phyloP scores from a whole-genome alignment of 2,888 invertebrate species.

The Pyrgus malvae region DNA sequence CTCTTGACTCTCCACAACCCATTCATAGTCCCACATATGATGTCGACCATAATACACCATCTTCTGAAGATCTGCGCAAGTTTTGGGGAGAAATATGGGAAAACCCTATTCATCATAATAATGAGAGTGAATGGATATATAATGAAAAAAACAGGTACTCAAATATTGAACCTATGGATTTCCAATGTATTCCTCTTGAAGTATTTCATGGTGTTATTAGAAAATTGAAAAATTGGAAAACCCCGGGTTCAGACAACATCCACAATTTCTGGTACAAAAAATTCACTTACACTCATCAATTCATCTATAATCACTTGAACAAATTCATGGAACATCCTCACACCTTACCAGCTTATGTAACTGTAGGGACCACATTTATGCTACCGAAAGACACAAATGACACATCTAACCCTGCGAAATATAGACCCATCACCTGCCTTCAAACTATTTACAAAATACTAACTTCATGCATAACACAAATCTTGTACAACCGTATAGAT shows the following conservation, averaged over 20 bases:
- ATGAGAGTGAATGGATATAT: not conserved
- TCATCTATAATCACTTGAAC: conserved; percentile 2
- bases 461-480: conserved; percentile 31
- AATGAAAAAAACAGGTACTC: not conserved
- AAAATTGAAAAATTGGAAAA: conserved; percentile 7
- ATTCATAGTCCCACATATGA: too few species aligned
- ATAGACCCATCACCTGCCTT: conserved; percentile 39
- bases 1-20: too few species aligned
- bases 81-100: not conserved
- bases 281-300: conserved; percentile 1
- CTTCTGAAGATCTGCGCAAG: not conserved
- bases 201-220: not conserved
- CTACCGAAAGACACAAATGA: conserved; percentile 31
- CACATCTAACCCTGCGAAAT: conserved; percentile 34
- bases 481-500: conserved; percentile 30
- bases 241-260: too few species aligned
- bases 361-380: conserved; percentile 31
- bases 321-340: not conserved
- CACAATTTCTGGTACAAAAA: conserved; percentile 27
- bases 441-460: conserved; percentile 39
- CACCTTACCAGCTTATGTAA: conserved; percentile 19
- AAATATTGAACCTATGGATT: not conserved
- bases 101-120: not conserved
- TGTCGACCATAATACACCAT: not conserved
- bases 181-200: not conserved